These are phyloP conservation scores for Eidolon helvum DNA, from an alignment of 2,113 vertebrate genomes.

Conservation along the genomic window DNA sequence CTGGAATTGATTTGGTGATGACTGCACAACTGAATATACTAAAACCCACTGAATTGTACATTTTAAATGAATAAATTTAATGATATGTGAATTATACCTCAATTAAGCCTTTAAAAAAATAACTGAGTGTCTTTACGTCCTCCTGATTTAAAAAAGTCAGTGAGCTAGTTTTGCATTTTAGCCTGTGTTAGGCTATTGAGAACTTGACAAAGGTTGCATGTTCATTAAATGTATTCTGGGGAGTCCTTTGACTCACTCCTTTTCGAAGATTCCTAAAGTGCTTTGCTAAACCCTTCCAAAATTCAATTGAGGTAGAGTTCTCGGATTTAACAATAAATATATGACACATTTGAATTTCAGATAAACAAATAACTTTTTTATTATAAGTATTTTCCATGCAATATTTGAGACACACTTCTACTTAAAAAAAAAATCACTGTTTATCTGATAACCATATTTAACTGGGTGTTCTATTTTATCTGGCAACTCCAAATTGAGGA, in stretches of 20 bases:
- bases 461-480: not conserved
- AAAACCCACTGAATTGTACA: not conserved
- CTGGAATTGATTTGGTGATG: not conserved
- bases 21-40: not conserved
- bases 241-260: not conserved
- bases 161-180: not conserved
- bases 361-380: not conserved
- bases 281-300: not conserved
- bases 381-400: not conserved
- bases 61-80: not conserved
- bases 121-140: not conserved
- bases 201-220: not conserved
- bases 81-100: not conserved
- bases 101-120: not conserved
- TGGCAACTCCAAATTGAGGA: not conserved
- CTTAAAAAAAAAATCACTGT: not conserved
- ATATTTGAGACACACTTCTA: constrained; percentile 9
- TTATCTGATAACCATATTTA: not conserved
- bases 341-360: not conserved
- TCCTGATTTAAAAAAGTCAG: not conserved
- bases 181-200: not conserved
- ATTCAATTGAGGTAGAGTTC: not conserved
- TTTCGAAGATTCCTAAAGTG: not conserved
- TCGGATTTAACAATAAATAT: not conserved
- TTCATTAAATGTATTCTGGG: not conserved